phyloP scores from a whole-genome alignment of 2,113 vertebrate species.

The Burhinus oedicnemus region DNA sequence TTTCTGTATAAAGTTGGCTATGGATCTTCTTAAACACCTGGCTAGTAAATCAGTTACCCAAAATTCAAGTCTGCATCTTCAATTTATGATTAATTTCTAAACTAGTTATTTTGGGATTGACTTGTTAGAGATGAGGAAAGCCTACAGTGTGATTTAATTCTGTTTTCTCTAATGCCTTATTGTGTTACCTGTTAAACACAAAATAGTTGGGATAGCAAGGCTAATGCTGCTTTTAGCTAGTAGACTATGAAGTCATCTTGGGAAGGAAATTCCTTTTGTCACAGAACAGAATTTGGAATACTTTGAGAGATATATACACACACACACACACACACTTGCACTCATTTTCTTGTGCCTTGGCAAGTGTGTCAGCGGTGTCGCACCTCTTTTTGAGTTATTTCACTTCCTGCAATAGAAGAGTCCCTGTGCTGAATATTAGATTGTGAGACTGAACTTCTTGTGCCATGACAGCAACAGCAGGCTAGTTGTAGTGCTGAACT shows the following conservation, averaged over 20 bases:
- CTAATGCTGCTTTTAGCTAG: neutral
- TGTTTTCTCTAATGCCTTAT: neutral
- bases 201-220: neutral
- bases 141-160: neutral
- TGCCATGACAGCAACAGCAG: neutral
- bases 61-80: neutral
- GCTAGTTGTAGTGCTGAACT: neutral
- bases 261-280: neutral
- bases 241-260: neutral
- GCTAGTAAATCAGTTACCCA: neutral
- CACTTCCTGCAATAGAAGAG: neutral
- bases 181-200: neutral
- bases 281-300: neutral
- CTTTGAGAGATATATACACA: neutral
- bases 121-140: neutral
- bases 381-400: neutral
- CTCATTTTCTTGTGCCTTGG: neutral
- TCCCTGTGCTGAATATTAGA: neutral
- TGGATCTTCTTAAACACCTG: neutral
- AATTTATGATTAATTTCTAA: neutral
- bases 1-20: neutral
- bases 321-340: accelerated
- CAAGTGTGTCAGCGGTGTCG: neutral
- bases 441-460: neutral
- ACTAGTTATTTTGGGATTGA: neutral